Evolutionary conservation across 1,140 invertebrate species (phyloP).

Genomic region (Euglossa dilemma): DNA sequence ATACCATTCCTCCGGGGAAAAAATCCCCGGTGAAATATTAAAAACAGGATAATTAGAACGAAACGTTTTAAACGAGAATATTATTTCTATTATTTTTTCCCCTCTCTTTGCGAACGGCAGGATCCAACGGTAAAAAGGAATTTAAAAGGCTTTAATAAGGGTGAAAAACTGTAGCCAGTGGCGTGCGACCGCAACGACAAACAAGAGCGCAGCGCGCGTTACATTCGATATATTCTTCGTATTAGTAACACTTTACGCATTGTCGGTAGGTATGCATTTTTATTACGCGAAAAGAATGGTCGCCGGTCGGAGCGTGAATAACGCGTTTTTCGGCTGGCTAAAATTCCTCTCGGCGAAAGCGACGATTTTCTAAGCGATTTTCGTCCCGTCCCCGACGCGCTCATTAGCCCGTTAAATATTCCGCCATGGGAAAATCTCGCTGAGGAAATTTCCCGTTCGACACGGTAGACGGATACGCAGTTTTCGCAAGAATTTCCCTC

Average conservation of each 20-base stretch:
- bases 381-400: not conserved
- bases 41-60: not conserved
- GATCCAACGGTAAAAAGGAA: no score
- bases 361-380: conserved; percentile 43
- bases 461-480: conserved; percentile 33
- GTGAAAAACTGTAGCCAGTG: not conserved
- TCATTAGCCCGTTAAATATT: conserved; percentile 53
- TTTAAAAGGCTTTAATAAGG: not conserved
- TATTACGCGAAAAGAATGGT: not conserved
- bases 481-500: conserved; percentile 53
- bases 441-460: conserved; percentile 45
- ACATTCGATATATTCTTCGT: not conserved
- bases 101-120: no score
- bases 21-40: not conserved
- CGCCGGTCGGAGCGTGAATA: conserved; percentile 9
- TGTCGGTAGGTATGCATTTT: not conserved
- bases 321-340: conserved; percentile 33
- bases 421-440: conserved; percentile 44
- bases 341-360: conserved; percentile 15
- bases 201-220: no score
- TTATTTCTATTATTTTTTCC: not conserved
- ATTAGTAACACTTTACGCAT: not conserved
- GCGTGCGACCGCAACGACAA: not conserved
- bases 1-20: not conserved
- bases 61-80: not conserved